A percentile compares a stretch with the other conserved stretches of the same genome.
These are phyloP conservation scores for Drosophila yooni DNA, from an alignment of 2,888 invertebrate genomes.

Conservation along the genomic window DNA sequence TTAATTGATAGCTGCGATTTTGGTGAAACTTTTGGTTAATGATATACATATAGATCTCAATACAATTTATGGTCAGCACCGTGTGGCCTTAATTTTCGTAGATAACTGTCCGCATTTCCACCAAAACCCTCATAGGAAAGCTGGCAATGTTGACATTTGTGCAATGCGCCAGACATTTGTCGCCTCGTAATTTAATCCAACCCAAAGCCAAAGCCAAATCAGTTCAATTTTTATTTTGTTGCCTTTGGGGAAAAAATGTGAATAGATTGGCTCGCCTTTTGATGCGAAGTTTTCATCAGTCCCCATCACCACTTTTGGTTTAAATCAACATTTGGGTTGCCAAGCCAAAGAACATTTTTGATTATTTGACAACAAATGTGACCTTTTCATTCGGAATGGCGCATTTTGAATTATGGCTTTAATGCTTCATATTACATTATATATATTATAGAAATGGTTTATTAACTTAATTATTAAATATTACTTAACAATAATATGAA, in stretches of 20 bases:
- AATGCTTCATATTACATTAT: too few relatives aligned
- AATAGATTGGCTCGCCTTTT: constrained; percentile 50
- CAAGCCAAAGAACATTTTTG: constrained; percentile 31
- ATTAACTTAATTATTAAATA: not conserved
- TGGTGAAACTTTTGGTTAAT: not conserved
- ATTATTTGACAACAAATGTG: constrained; percentile 18
- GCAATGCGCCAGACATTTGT: constrained; percentile 51
- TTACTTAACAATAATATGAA: not conserved
- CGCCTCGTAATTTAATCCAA: constrained; percentile 49
- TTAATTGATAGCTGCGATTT: constrained; percentile 19
- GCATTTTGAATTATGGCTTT: not conserved
- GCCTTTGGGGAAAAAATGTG: constrained; percentile 43
- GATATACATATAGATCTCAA: constrained; percentile 4
- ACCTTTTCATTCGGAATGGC: constrained; percentile 6
- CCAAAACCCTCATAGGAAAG: constrained; percentile 11
- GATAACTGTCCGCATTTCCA: constrained; percentile 56
- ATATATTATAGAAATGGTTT: not conserved
- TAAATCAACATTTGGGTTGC: constrained; percentile 40
- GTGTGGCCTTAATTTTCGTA: constrained; percentile 51
- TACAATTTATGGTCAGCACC: constrained; percentile 35
- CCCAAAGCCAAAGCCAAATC: constrained; percentile 33
- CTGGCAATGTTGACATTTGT: constrained; percentile 47
- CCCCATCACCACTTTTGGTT: constrained; percentile 34
- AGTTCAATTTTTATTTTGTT: constrained; percentile 29
- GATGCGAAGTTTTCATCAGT: constrained; percentile 26